A percentile compares a stretch with the other conserved stretches of the same genome.
Evolutionary conservation across 92 coral and sea anemone species (phyloP).

Genomic region (Blastomussa wellsi): DNA sequence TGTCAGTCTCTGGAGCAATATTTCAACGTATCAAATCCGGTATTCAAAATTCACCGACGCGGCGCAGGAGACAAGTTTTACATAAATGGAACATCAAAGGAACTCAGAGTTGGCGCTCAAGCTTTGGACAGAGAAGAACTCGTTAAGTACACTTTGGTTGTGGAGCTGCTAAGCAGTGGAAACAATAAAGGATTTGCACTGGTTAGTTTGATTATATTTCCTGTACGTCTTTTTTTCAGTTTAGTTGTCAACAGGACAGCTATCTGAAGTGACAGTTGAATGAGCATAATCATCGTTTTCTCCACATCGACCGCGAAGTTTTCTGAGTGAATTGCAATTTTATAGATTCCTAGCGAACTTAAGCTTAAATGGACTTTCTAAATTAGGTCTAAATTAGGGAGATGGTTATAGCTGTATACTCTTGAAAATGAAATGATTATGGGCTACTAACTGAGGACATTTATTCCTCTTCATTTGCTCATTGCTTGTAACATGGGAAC

Average conservation of each 20-base stretch:
- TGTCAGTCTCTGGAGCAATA: conserved; percentile 24
- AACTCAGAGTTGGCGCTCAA: conserved; percentile 23
- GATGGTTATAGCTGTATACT: too few relatives aligned
- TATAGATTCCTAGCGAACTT: too few relatives aligned
- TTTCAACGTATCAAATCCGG: conserved; percentile 31
- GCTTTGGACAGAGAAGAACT: conserved; percentile 36
- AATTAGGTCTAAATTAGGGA: too few relatives aligned
- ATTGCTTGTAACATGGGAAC: not conserved
- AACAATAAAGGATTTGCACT: conserved; percentile 31
- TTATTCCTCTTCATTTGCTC: too few relatives aligned
- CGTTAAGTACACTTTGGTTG: not conserved
- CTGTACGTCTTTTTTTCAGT: not conserved
- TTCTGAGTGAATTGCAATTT: too few relatives aligned
- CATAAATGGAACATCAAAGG: conserved; percentile 29
- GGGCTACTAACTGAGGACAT: not conserved
- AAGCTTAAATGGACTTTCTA: too few relatives aligned
- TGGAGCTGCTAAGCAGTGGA: conserved; percentile 28
- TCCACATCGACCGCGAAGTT: too few relatives aligned
- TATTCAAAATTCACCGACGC: conserved; percentile 22
- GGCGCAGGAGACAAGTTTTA: conserved; percentile 18
- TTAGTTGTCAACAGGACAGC: too few relatives aligned
- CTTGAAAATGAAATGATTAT: too few relatives aligned
- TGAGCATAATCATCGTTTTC: too few relatives aligned
- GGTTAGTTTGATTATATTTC: not conserved
- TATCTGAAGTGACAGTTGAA: too few relatives aligned